Conservation (phyloP, 2,888 invertebrate genomes). For the Catocala fraxini region DNA sequence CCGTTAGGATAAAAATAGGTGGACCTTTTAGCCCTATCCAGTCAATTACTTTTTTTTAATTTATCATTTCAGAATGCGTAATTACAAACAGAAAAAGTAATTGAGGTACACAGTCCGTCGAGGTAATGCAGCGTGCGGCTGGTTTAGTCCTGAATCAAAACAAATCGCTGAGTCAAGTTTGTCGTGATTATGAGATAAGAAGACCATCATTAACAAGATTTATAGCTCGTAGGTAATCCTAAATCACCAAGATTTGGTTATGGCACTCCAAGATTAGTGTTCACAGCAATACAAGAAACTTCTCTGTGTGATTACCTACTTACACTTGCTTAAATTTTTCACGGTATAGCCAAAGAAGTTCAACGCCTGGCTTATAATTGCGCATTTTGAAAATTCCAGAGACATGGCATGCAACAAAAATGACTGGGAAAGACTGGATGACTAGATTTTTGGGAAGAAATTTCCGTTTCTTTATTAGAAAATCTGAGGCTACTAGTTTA, state of each 20-base stretch:
- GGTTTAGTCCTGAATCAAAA: conserved; percentile 15
- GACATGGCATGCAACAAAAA: too few relatives aligned
- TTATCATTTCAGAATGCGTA: too few relatives aligned
- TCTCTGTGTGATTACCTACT: conserved; percentile 21
- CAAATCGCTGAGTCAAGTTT: conserved; percentile 17
- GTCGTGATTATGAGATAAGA: conserved; percentile 6
- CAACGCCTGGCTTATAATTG: too few relatives aligned
- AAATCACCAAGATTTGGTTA: conserved; percentile 14
- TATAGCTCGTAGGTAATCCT: neutral
- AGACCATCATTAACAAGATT: conserved; percentile 7
- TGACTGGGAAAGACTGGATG: too few relatives aligned
- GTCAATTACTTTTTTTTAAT: too few relatives aligned
- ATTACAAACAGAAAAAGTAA: conserved; percentile 9
- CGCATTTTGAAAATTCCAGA: conserved; percentile 20
- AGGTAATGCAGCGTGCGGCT: conserved; percentile 9
- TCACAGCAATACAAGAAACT: conserved; percentile 11
- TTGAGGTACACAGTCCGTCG: conserved; percentile 9
- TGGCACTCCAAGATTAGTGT: conserved; percentile 12
- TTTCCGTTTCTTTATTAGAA: too few relatives aligned
- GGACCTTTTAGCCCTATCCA: too few relatives aligned
- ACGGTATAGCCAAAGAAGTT: conserved; percentile 17
- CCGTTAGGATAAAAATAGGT: too few relatives aligned
- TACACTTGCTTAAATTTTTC: conserved; percentile 35
- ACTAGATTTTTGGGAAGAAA: too few relatives aligned
- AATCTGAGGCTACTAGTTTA: too few relatives aligned